Evolutionary conservation across 53 echinoderm and acorn worm species (phyloP).

Genomic region (Crossaster papposus): DNA sequence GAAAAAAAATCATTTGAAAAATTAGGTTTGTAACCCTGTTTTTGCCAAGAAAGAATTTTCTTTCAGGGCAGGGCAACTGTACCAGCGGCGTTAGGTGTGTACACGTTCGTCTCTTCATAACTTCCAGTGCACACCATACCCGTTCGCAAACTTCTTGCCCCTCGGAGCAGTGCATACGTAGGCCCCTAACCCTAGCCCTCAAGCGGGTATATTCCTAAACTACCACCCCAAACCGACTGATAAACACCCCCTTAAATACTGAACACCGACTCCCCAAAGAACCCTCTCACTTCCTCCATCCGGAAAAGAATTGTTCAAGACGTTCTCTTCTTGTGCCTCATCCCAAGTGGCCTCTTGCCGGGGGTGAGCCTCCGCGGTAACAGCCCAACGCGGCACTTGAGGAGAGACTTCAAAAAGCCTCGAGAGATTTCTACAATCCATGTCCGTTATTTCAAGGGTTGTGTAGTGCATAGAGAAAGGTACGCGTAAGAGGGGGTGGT

Average conservation of each 20-base stretch:
- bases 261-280: not conserved
- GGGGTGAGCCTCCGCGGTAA: constrained; percentile 10
- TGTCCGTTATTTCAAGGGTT: constrained; percentile 47
- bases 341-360: constrained; percentile 34
- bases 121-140: no score
- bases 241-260: not conserved
- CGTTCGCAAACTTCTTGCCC: no score
- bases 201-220: not conserved
- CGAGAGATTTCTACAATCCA: constrained; percentile 16
- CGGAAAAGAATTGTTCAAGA: constrained; percentile 43
- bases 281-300: not conserved
- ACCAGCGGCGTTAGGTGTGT: no score
- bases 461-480: constrained; percentile 9
- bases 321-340: constrained; percentile 4
- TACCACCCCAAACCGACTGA: not conserved
- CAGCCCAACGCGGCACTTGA: constrained; percentile 15
- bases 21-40: no score
- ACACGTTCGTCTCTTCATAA: no score
- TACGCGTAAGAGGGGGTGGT: not conserved
- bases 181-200: no score
- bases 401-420: constrained; percentile 33
- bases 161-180: not conserved
- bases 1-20: no score
- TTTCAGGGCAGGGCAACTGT: no score
- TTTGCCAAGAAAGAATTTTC: no score